Evolutionary conservation across 2,113 vertebrate genomes (phyloP), one percentile per base, ranked within the genome.

Genomic region (Psephotus haematonotus): DNA sequence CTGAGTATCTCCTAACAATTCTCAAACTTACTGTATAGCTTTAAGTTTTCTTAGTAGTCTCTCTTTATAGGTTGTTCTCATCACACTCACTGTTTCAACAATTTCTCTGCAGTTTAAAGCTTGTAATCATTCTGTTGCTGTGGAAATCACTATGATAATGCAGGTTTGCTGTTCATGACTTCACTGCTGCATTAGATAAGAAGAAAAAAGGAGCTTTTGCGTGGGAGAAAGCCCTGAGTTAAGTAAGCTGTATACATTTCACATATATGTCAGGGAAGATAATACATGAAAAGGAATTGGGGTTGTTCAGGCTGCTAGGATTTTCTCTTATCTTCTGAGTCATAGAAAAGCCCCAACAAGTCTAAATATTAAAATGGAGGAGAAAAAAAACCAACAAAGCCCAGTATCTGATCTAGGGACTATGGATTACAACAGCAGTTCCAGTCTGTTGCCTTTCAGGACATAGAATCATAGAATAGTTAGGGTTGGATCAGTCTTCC

Each of bases 131-230:
- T 82, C 53, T 17, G 23, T 92, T 96, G 76, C 64, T 82, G 86
- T 93, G 93, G 67, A 88, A 93, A 85, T 96, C 60, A 49, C 33
- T 85, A 70, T 82, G 83, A 72, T 94, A 76, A 82, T 28, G 44
- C 49, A 72, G 72, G 52, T 79, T 96, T 88, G 57, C 65, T 31
- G 52, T 76, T 94, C 2, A 0, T 89, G 28, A 88, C 52, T 84
- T 94, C 82, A 72, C 65, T 95, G 91, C 65, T 87, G 74, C 39
- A 25, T 84, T 88, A 82, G 96, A 74, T 96, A 89, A 94, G 52
- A 69, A 71, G 52, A 41, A 80, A 37, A 70, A 94, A 88, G 62
- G 60, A 90, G 67, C 77, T 86, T 52, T 64, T 17, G 49, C 1
- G 6, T 91, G 57, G 78, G 80, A 76, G 83, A 85, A 75, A 57